Base-by-base conservation (phyloP, 2,113 vertebrate genomes). In the Herpailurus yagouaroundi region DNA sequence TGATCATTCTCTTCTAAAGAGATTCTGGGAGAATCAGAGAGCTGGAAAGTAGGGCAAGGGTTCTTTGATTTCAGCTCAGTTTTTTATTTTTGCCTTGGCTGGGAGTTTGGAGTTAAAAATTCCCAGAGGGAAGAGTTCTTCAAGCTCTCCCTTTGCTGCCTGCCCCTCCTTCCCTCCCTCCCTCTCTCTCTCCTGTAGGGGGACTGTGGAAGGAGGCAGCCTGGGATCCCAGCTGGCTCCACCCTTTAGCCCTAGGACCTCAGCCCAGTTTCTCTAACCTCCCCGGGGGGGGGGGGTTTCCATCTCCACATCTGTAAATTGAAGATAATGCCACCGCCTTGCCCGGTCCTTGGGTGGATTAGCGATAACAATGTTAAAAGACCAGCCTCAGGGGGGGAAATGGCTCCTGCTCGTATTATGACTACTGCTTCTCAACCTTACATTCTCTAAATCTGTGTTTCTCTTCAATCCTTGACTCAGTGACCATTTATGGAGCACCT, bases 41-140 rank as follows among this genome's bases (percentile, higher is more conserved):
- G 36, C 27, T 79, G 25, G 73, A 92, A 95, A 96, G 83, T 68
- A 97, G 94, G 97, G 82, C 73, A 89, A 68, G 66, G 8, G 79
- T 52, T 77, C 95, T 98, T 92, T 93, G 71, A 89, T 95, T 92
- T 85, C n/a, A 55, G 80, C 73, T 84, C 10, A 0, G 12, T 45
- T 85, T 92, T 90, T 60, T 82, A 36, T 79, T 95, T 96, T 89
- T 79, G 68, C 63, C 48, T 83, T 77, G 73, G 82, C 73, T 82
- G 41, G 36, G 85, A 95, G 83, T 84, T 76, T 74, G 29, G 76
- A 76, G 45, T 89, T 93, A 82, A 96, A 92, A 93, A 82, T 74
- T 63, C 95, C 92, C 92, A 0, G 1, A 38, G 31, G 79, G 38
- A 82, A 89, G 52, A 73, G 27, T 55, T 50, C 38, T 73, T 68